Evolutionary conservation across 2,113 vertebrate genomes (phyloP), one percentile per base, ranked within the genome.

Genomic region (Turdus rufiventris): DNA sequence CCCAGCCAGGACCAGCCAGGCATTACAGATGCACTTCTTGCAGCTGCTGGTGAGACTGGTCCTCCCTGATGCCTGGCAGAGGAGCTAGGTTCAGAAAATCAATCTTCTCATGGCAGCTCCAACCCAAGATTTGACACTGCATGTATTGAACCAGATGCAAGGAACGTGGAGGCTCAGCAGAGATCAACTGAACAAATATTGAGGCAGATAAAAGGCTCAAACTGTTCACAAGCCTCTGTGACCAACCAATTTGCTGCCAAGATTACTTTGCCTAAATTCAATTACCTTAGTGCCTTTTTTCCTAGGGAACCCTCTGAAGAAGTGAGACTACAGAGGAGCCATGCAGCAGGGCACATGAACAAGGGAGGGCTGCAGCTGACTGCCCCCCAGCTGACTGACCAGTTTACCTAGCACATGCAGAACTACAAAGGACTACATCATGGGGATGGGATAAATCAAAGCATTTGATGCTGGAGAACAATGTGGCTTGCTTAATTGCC

Each of bases 241-340:
- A 47, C 10, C 58, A 57, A 7, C 28, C 0, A 0, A 57, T 45
- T 54, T 76, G 33, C 58, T 75, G 10, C 43, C 24, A n/a, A 45
- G 21, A 48, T 19, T 17, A 19, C 50, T 60, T 73, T 48, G 29
- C 62, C 71, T 79, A 18, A 81, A 40, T 67, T 71, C 61, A 56
- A 43, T 0, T 5, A 63, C 12, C 20, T 75, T 2, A 0, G 5
- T 58, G 34, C n/a, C n/a, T 62, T 43, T 77, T 8, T 53, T 77
- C 38, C 45, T 29, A 45, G n/a, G 18, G 53, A 67, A 42, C 18
- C 5, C 33, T 71, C 29, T 50, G 34, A 54, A 62, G 77, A 78
- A 75, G 56, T 0, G 1, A 38, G 28, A 50, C 38, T 26, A 28
- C 24, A 36, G 33, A 61, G 51, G 1, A 67, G 18, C 34, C 28